phyloP scores from a whole-genome alignment of 1,140 invertebrate genomes.

The Brachionus paranguensis region DNA sequence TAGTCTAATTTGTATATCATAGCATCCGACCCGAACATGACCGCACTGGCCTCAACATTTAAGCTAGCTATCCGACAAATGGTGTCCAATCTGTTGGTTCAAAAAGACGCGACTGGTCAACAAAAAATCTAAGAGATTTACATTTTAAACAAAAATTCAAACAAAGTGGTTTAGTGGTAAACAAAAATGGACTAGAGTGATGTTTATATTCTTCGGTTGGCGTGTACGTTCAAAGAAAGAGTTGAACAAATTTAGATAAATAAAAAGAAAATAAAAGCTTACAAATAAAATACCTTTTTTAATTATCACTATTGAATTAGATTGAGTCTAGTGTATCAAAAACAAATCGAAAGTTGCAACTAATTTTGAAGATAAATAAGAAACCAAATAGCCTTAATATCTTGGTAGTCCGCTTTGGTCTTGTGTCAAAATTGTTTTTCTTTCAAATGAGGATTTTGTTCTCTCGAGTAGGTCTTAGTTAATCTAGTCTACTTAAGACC shows the following conservation, averaged over 20 bases:
- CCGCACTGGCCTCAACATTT: not conserved
- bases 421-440: not conserved
- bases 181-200: not conserved
- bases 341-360: constrained; percentile 19
- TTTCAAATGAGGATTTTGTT: not conserved
- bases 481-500: constrained; percentile 22
- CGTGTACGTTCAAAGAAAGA: not conserved
- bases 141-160: not conserved
- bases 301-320: constrained; percentile 20
- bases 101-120: not conserved
- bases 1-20: not conserved
- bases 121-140: not conserved
- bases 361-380: not conserved
- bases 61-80: not conserved
- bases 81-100: not conserved
- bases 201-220: not conserved
- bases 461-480: not conserved
- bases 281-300: not conserved
- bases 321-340: constrained; percentile 7
- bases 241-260: not conserved
- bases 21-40: not conserved
- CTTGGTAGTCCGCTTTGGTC: not conserved
- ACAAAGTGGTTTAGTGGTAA: not conserved
- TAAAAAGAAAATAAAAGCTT: not conserved
- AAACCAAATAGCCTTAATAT: constrained; percentile 7